phyloP scores from a whole-genome alignment of 2,113 vertebrate species.

The Mus musculus region DNA sequence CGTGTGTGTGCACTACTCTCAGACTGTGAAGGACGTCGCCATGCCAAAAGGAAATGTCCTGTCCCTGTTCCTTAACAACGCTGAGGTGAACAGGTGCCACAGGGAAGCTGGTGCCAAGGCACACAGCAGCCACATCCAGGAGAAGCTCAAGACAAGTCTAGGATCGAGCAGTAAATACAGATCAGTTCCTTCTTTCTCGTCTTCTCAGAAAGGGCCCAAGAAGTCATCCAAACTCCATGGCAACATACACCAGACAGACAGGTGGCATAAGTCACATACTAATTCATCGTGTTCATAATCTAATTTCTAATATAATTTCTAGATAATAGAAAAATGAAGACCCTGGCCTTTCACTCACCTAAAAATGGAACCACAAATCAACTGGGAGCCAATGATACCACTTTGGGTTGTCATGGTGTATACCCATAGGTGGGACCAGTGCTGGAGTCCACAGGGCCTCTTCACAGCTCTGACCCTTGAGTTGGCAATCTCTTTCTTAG shows the following conservation, averaged over 20 bases:
- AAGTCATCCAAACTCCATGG: neutral
- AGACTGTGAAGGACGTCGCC: accelerated
- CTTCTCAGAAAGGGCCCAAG: neutral
- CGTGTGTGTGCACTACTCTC: accelerated
- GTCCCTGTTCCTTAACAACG: neutral
- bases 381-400: accelerated
- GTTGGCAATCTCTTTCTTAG: accelerated
- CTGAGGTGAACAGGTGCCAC: neutral
- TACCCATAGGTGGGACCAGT: accelerated
- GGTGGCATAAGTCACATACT: neutral
- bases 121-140: too few species aligned
- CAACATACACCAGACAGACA: neutral
- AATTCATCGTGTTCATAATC: neutral
- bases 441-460: accelerated
- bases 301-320: neutral
- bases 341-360: neutral
- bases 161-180: neutral
- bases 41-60: neutral
- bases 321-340: neutral
- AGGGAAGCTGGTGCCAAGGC: neutral
- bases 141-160: accelerated
- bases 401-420: accelerated
- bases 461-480: accelerated
- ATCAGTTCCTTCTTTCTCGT: neutral
- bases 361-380: neutral